Evolutionary conservation across 2,888 invertebrate genomes (phyloP), one percentile per base, ranked within the genome.

Genomic region (Melinopterus prodromus): DNA sequence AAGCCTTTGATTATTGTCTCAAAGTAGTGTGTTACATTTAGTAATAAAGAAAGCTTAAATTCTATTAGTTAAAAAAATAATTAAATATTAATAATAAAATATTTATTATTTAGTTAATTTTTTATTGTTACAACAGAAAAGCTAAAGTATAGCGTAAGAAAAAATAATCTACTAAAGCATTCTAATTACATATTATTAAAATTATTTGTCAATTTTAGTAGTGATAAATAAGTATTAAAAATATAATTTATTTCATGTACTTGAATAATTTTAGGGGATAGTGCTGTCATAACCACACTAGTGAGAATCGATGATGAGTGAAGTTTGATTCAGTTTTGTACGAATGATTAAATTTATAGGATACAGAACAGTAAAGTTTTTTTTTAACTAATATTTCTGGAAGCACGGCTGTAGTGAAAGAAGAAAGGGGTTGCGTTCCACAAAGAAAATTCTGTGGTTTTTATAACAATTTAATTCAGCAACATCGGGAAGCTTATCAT

Each of bases 401-500:
- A 77, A 77, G 77, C 77, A 77, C 77, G 69, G 77, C 26, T 15
- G 26, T 69, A 79, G n/a, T 53, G 37, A 36, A 78, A n/a, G 38
- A 78, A 78, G 16, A 26, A 53, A 71, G 76, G 80, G 78, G 76
- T 76, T 16, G 38, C 53, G 53, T 53, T 53, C 81, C 78, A 78
- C 78, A 81, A 81, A 78, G 78, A 84, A 84, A 83, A 83, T 82
- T 81, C 75, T 82, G 82, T 70, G 79, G 85, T 86, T 86, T 84
- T 85, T 85, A 86, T 86, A 87, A 87, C 86, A 87, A 86, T 86
- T 87, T 87, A 87, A 87, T 87, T 87, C 83, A 85, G 86, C 87
- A 87, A 87, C 87, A 87, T 87, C 84, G 85, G 86, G 86, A 86
- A 86, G 86, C 85, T 85, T 84, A 83, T 85, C 84, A 84, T 87